Evolutionary conservation across 2,113 vertebrate genomes (phyloP).

Genomic region (Hippocampus abdominalis): DNA sequence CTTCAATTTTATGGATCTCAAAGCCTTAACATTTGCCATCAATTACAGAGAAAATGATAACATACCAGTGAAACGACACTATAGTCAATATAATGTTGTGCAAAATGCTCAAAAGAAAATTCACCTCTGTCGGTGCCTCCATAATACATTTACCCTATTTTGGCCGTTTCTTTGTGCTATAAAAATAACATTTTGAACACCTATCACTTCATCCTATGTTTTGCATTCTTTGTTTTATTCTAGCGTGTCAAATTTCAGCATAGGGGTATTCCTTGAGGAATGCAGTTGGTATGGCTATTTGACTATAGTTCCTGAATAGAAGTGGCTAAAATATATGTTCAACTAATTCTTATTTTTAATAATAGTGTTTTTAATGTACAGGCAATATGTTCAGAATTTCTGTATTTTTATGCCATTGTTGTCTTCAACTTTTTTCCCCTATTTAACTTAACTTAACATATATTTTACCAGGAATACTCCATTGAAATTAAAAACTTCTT

Average conservation of each 20-base stretch:
- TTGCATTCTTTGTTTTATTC: neutral
- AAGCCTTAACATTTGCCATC: constrained; percentile 2
- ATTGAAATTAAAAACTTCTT: too few relatives aligned
- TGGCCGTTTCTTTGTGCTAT: neutral
- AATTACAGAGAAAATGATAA: constrained; percentile 2
- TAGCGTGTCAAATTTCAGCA: neutral
- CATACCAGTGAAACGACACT: constrained; percentile 4
- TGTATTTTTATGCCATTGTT: too few relatives aligned
- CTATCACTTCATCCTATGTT: neutral
- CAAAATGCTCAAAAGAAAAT: neutral
- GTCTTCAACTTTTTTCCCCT: too few relatives aligned
- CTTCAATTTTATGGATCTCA: constrained; percentile 15
- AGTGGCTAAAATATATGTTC: too few relatives aligned
- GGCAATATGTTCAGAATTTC: too few relatives aligned
- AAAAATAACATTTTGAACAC: neutral
- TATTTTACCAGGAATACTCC: too few relatives aligned
- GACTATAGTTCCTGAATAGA: too few relatives aligned
- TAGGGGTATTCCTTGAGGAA: neutral
- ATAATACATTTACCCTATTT: neutral
- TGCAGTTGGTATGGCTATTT: too few relatives aligned
- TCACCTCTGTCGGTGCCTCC: neutral
- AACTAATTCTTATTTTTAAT: too few relatives aligned
- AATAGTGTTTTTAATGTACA: too few relatives aligned
- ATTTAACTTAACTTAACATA: too few relatives aligned
- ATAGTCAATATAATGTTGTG: neutral